These are phyloP conservation scores for Fregata magnificens DNA, from an alignment of 2,113 vertebrate genomes.

Conservation along the genomic window DNA sequence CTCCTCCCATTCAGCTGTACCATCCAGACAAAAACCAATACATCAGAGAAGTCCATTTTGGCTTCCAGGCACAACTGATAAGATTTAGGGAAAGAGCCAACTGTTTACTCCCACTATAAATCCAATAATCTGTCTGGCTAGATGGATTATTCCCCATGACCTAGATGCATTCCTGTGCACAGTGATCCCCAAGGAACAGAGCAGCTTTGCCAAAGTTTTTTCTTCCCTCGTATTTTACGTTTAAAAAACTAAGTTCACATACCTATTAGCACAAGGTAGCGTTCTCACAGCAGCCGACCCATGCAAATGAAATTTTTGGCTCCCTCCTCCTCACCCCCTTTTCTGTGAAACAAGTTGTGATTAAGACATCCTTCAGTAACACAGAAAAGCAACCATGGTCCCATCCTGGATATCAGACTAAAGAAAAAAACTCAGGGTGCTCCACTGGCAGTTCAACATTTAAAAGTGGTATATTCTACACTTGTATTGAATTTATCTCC, in stretches of 20 bases:
- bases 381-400: background rate
- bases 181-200: background rate
- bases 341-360: background rate
- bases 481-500: background rate
- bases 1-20: background rate
- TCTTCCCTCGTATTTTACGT: background rate
- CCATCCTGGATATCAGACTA: background rate
- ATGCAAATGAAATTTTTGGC: background rate
- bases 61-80: background rate
- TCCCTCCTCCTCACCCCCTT: background rate
- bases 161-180: background rate
- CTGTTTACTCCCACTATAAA: background rate
- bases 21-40: background rate
- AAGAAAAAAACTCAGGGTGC: background rate
- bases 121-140: background rate
- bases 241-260: background rate
- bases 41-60: background rate
- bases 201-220: background rate
- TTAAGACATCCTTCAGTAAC: background rate
- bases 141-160: constrained; percentile 8
- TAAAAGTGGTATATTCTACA: background rate
- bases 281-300: background rate
- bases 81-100: background rate
- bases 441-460: background rate
- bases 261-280: background rate